A percentile compares a stretch with the other conserved stretches of the same genome.
phyloP scores from a whole-genome alignment of 2,888 invertebrate species.

The Euphydryas editha region DNA sequence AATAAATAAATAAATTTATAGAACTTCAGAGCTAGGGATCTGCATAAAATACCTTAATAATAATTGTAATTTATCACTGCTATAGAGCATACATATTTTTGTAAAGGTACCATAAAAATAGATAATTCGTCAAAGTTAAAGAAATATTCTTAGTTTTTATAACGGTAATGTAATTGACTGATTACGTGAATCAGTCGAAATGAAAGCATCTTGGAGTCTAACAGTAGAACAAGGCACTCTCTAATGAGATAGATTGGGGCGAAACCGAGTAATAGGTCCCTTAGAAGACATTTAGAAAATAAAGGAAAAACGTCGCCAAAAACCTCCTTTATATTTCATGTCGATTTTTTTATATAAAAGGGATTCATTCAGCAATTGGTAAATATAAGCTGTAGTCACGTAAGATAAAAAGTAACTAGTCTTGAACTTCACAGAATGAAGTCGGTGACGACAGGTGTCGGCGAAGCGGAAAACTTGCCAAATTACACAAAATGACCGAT shows the following conservation, averaged over 20 bases:
- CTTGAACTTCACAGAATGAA: conserved; percentile 58
- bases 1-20: too few species aligned
- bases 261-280: conserved; percentile 32
- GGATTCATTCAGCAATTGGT: conserved; percentile 26
- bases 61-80: too few species aligned
- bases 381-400: conserved; percentile 39
- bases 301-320: conserved; percentile 27
- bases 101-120: too few species aligned
- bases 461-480: conserved; percentile 66
- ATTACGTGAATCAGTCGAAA: conserved; percentile 26
- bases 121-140: not conserved
- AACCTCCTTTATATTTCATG: conserved; percentile 18
- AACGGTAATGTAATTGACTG: not conserved
- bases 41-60: too few species aligned
- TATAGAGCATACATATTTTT: too few species aligned
- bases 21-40: too few species aligned
- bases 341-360: conserved; percentile 27
- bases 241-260: conserved; percentile 36
- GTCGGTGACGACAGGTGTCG: conserved; percentile 70
- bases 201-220: conserved; percentile 26
- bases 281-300: conserved; percentile 28
- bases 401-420: conserved; percentile 42
- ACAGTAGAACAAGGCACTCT: conserved; percentile 25
- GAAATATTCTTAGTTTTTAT: not conserved
- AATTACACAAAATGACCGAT: conserved; percentile 66